Base-by-base conservation (phyloP, 2,113 vertebrate species). In the Trogon surrucura region DNA sequence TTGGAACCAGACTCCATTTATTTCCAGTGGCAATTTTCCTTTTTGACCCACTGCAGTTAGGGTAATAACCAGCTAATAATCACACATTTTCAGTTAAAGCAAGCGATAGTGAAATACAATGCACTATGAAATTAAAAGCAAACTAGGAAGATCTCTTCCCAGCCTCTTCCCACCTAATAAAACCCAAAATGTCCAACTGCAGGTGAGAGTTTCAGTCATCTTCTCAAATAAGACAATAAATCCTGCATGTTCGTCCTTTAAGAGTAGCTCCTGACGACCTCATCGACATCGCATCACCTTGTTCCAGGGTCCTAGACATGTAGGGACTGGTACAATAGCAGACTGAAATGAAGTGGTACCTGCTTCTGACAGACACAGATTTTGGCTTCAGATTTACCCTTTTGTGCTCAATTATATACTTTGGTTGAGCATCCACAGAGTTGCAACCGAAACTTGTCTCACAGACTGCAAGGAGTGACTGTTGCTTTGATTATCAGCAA, bases 401-500 rank as follows among this genome's bases (percentile, higher is more conserved):
- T 9, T 72, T 51, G 16, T 25, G 25, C 25, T 75, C 91, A 64
- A 1, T 38, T 26, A 2, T 34, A 44, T 29, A 34, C 18, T 88
- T 65, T 65, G 19, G 23, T 60, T 74, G 56, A 95, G 20, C 19
- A 50, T 86, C 60, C 84, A 72, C 13, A 44, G 57, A 88, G 41
- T n/a, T 79, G 38, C 50, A 81, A 41, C 0, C 1, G 58, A 75
- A 93, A 84, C 7, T 3, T 1, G 0, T 48, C 48, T 95, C 41
- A 34, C 29, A 75, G 73, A 60, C 27, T 67, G 34, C 0, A 1
- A 81, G 47, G 34, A 92, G 48, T 62, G 85, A 88, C 61, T 0
- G 0, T 15, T 84, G 57, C 80, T 85, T 79, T 89, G 77, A 89
- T 95, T 96, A 95, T 94, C 92, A 92, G 73, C 45, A 74, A 81